Conservation (phyloP, 2,888 invertebrate genomes). For the Spisula subtruncata region DNA sequence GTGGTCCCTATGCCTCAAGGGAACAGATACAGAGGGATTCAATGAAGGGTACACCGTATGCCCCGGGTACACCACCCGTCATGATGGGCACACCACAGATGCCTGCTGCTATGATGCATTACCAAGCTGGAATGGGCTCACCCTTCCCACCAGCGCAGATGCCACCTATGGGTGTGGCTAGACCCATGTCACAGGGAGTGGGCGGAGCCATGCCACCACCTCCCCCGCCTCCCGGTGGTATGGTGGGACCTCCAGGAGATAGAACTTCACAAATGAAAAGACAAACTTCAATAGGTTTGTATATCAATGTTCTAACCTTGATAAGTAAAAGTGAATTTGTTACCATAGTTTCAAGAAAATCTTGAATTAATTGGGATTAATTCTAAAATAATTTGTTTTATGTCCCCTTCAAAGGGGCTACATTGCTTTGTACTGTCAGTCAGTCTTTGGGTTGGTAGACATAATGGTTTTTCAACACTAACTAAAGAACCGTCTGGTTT, state of each 20-base stretch:
- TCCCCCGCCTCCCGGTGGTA: slow-evolving; percentile 48
- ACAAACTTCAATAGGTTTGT: slow-evolving; percentile 70
- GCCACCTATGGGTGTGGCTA: slow-evolving; percentile 81
- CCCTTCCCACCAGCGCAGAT: slow-evolving; percentile 64
- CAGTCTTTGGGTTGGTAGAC: too few relatives aligned
- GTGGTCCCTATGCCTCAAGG: slow-evolving; percentile 93
- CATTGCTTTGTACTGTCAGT: too few relatives aligned
- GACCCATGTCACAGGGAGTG: slow-evolving; percentile 74
- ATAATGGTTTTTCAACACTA: too few relatives aligned
- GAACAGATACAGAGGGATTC: slow-evolving; percentile 51
- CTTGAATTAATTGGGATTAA: too few relatives aligned
- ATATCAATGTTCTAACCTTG: neutral
- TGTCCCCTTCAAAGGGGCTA: too few relatives aligned
- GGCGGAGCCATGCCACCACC: slow-evolving; percentile 58
- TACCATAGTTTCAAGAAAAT: too few relatives aligned
- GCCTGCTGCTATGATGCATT: slow-evolving; percentile 61
- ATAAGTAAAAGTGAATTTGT: too few relatives aligned
- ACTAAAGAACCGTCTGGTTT: too few relatives aligned
- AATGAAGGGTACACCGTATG: slow-evolving; percentile 46
- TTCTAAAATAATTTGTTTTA: too few relatives aligned
- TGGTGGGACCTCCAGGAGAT: slow-evolving; percentile 48
- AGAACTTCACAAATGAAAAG: slow-evolving; percentile 57
- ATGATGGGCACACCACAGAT: slow-evolving; percentile 59
- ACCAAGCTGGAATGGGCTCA: slow-evolving; percentile 43
- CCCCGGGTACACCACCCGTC: slow-evolving; percentile 62